Percentiles rank a stretch among this genome's conserved stretches.
These are phyloP conservation scores for Thymelicus sylvestris DNA, from an alignment of 2,888 invertebrate species.

Conservation along the genomic window DNA sequence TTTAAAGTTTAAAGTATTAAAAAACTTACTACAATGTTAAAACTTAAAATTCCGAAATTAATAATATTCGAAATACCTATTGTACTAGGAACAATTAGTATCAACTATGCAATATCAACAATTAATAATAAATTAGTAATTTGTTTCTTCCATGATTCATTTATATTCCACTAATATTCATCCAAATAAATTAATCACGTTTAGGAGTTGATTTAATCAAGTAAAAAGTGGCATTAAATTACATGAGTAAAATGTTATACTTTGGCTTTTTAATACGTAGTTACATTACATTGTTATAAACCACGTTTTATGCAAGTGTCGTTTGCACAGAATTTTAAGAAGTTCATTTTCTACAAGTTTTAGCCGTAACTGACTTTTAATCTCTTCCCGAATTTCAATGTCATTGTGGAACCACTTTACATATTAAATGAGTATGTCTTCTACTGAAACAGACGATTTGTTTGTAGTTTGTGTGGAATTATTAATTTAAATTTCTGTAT, in stretches of 20 bases:
- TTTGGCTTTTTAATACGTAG: too few relatives aligned
- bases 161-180: too few relatives aligned
- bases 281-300: background rate
- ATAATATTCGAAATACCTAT: background rate
- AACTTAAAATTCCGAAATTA: background rate
- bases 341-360: constrained; percentile 24
- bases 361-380: constrained; percentile 25
- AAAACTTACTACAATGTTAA: too few relatives aligned
- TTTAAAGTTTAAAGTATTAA: too few relatives aligned
- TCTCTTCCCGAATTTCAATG: constrained; percentile 51
- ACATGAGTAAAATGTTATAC: too few relatives aligned
- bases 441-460: constrained; percentile 26
- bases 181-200: too few relatives aligned
- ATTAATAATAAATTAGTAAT: too few relatives aligned
- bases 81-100: too few relatives aligned
- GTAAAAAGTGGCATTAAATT: too few relatives aligned
- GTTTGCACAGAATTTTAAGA: background rate
- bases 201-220: too few relatives aligned
- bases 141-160: too few relatives aligned
- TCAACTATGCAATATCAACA: too few relatives aligned
- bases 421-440: constrained; percentile 47
- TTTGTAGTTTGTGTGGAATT: constrained; percentile 29
- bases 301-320: background rate
- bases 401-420: constrained; percentile 51
- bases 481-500: background rate